These are phyloP conservation scores for Autographa gamma DNA, from an alignment of 2,888 invertebrate species.

Conservation along the genomic window DNA sequence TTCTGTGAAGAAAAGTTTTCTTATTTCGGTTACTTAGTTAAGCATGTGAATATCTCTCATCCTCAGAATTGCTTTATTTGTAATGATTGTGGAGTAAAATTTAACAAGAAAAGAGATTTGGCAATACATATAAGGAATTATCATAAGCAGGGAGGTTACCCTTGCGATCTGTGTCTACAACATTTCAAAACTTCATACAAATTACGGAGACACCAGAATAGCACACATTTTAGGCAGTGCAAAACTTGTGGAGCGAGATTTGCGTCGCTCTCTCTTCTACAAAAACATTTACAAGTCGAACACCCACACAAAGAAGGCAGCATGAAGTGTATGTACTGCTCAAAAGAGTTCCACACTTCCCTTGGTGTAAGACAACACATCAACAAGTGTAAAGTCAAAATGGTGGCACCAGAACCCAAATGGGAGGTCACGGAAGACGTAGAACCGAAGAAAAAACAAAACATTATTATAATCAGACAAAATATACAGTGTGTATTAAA, in stretches of 20 bases:
- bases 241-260: slow-evolving; percentile 72
- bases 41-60: slow-evolving; percentile 75
- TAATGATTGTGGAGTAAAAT: slow-evolving; percentile 75
- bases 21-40: slow-evolving; percentile 74
- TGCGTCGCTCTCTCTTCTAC: slow-evolving; percentile 66
- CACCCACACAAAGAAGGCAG: slow-evolving; percentile 69
- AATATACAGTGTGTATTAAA: slow-evolving; percentile 82
- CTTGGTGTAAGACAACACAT: slow-evolving; percentile 76
- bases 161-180: slow-evolving; percentile 74
- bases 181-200: slow-evolving; percentile 65
- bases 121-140: slow-evolving; percentile 71
- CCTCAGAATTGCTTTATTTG: slow-evolving; percentile 76
- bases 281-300: slow-evolving; percentile 72
- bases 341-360: slow-evolving; percentile 72
- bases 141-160: slow-evolving; percentile 73
- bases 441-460: slow-evolving; percentile 71
- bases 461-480: slow-evolving; percentile 74
- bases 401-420: slow-evolving; percentile 52
- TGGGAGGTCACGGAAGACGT: slow-evolving; percentile 51
- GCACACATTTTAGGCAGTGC: slow-evolving; percentile 75
- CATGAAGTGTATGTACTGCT: slow-evolving; percentile 76
- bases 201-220: slow-evolving; percentile 70
- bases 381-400: slow-evolving; percentile 74
- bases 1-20: slow-evolving; percentile 74
- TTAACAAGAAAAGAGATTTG: slow-evolving; percentile 76